A percentile compares a stretch with the other conserved stretches of the same genome.
These are phyloP conservation scores for Microctenopoma steveboyesi DNA, from an alignment of 2,797 vertebrate species.

Conservation along the genomic window DNA sequence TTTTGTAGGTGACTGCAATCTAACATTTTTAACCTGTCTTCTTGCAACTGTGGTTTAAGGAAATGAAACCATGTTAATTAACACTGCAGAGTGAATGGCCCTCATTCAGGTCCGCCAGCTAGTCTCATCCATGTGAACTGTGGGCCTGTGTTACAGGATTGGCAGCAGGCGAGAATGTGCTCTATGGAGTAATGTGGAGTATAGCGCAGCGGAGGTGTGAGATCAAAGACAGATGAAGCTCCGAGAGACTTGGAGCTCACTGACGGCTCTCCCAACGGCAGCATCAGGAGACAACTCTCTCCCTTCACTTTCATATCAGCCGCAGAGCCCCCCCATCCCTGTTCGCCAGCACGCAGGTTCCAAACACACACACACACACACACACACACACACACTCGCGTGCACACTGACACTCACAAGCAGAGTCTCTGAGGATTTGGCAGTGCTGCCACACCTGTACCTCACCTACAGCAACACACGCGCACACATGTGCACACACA, in stretches of 20 bases:
- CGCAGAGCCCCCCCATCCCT: constrained; percentile 68
- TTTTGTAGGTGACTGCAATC: not conserved
- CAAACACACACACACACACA: constrained; percentile 35
- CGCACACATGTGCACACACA: constrained; percentile 30
- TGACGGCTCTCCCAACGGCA: constrained; percentile 74
- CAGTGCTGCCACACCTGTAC: constrained; percentile 60
- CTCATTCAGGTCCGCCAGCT: constrained; percentile 26
- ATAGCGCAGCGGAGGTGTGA: constrained; percentile 55
- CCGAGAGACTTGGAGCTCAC: constrained; percentile 76
- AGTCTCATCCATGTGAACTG: constrained; percentile 47
- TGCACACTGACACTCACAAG: constrained; percentile 30
- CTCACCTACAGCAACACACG: constrained; percentile 70
- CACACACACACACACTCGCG: constrained; percentile 26
- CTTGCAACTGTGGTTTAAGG: constrained; percentile 4
- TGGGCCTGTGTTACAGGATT: constrained; percentile 45
- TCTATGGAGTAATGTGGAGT: constrained; percentile 56
- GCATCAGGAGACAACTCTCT: constrained; percentile 75
- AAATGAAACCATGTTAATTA: not conserved
- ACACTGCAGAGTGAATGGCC: not conserved
- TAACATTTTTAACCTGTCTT: not conserved
- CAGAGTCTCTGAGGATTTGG: constrained; percentile 71
- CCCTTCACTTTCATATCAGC: constrained; percentile 80
- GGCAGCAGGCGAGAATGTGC: constrained; percentile 57
- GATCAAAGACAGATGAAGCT: constrained; percentile 77
- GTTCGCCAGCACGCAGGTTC: constrained; percentile 37